Conservation (phyloP, 2,888 invertebrate genomes). For the Heteromyza rotundicornis region DNA sequence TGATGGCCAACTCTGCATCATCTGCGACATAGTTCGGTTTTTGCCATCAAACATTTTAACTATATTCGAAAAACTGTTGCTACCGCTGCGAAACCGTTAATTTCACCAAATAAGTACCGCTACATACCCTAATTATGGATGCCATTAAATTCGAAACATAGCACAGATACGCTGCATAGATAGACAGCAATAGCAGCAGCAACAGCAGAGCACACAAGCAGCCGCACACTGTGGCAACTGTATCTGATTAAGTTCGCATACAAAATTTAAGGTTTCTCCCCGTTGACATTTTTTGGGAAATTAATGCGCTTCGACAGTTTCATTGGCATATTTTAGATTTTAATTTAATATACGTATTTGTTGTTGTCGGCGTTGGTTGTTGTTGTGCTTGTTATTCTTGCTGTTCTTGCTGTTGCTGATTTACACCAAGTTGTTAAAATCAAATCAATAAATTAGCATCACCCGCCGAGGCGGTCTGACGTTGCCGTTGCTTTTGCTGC, state of each 20-base stretch:
- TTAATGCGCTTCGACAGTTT: conserved; percentile 18
- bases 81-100: conserved; percentile 55
- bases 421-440: conserved; percentile 38
- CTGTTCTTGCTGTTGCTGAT: conserved; percentile 15
- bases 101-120: conserved; percentile 49
- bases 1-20: neutral
- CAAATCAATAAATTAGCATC: conserved; percentile 40
- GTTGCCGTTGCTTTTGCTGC: too few relatives aligned
- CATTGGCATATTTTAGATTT: conserved; percentile 36
- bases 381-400: neutral
- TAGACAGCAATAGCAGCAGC: too few relatives aligned
- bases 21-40: neutral
- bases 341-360: conserved; percentile 37
- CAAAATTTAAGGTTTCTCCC: neutral
- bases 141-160: conserved; percentile 19
- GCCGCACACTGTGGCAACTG: conserved; percentile 16
- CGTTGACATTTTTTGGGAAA: conserved; percentile 21
- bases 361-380: neutral
- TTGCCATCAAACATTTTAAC: too few relatives aligned
- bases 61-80: conserved; percentile 14
- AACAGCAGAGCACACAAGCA: neutral
- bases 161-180: neutral
- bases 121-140: conserved; percentile 53
- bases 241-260: conserved; percentile 20
- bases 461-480: conserved; percentile 2